A percentile compares a stretch with the other conserved stretches of the same genome.
Conservation (phyloP, 2,888 invertebrate genomes). For the Megamerina dolium region DNA sequence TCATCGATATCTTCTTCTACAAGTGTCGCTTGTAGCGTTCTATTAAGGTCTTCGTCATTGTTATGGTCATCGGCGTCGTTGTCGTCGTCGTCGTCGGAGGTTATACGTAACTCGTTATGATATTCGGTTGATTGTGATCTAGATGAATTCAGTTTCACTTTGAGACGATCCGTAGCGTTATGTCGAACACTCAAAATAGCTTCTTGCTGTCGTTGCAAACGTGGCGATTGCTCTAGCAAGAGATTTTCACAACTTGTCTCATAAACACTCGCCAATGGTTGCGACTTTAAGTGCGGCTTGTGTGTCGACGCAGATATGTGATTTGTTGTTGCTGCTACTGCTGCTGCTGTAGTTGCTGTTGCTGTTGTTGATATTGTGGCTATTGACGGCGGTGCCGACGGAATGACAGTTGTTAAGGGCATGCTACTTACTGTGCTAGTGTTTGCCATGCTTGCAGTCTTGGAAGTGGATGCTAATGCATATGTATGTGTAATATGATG, state of each 20-base stretch:
- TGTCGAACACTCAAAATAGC: background rate
- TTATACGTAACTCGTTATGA: conserved; percentile 28
- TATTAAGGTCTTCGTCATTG: conserved; percentile 2
- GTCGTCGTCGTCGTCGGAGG: conserved; percentile 22
- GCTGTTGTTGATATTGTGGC: background rate
- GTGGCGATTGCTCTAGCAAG: conserved; percentile 33
- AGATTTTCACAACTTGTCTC: conserved; percentile 52
- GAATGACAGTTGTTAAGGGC: too few relatives aligned
- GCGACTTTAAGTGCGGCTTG: conserved; percentile 40
- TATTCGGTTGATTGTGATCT: background rate
- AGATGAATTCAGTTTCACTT: background rate
- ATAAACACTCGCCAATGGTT: conserved; percentile 50
- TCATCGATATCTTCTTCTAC: conserved; percentile 8
- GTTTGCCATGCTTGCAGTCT: conserved; percentile 1
- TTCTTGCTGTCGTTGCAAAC: conserved; percentile 8
- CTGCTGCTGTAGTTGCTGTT: conserved; percentile 2
- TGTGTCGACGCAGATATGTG: conserved; percentile 23
- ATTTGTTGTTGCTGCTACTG: too few relatives aligned
- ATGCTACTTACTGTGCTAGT: conserved; percentile 3
- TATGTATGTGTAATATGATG: conserved; percentile 2
- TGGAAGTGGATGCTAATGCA: conserved; percentile 4
- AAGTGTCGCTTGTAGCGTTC: background rate
- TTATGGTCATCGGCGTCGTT: conserved; percentile 18
- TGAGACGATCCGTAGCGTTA: background rate
- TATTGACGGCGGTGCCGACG: conserved; percentile 9